Evolutionary conservation across 2,888 invertebrate species (phyloP).

Genomic region (Hemithea aestivaria): DNA sequence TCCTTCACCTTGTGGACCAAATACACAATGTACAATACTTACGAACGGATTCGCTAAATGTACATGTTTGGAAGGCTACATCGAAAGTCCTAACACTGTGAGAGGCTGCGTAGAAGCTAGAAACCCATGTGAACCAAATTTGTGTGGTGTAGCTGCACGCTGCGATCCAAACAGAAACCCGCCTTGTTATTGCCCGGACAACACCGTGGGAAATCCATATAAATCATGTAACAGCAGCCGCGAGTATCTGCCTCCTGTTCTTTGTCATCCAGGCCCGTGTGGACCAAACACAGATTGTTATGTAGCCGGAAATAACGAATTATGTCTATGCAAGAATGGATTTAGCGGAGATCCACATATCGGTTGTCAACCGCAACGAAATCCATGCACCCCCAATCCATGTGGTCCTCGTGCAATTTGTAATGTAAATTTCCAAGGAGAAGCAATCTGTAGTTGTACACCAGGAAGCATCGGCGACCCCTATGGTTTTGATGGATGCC

Average conservation of each 20-base stretch:
- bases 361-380: constrained; percentile 85
- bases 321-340: constrained; percentile 89
- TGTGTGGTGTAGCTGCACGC: constrained; percentile 87
- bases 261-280: constrained; percentile 91
- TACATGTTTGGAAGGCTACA: constrained; percentile 88
- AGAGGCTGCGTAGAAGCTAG: constrained; percentile 89
- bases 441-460: constrained; percentile 85
- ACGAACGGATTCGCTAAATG: constrained; percentile 92
- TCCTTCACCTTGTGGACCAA: constrained; percentile 92
- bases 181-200: constrained; percentile 91
- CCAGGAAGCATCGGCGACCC: constrained; percentile 89
- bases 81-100: constrained; percentile 93
- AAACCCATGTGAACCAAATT: constrained; percentile 90
- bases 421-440: constrained; percentile 82
- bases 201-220: constrained; percentile 90
- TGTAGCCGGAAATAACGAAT: constrained; percentile 88
- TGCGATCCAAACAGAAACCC: constrained; percentile 89
- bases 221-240: constrained; percentile 82
- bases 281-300: constrained; percentile 91
- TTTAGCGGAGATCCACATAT: constrained; percentile 89
- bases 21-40: constrained; percentile 89
- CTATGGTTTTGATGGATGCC: constrained; percentile 84
- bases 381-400: constrained; percentile 87
- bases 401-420: constrained; percentile 90
- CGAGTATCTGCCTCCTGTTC: constrained; percentile 72